Base-by-base conservation (phyloP, 1,140 invertebrate genomes). In the Diorhabda carinulata region DNA sequence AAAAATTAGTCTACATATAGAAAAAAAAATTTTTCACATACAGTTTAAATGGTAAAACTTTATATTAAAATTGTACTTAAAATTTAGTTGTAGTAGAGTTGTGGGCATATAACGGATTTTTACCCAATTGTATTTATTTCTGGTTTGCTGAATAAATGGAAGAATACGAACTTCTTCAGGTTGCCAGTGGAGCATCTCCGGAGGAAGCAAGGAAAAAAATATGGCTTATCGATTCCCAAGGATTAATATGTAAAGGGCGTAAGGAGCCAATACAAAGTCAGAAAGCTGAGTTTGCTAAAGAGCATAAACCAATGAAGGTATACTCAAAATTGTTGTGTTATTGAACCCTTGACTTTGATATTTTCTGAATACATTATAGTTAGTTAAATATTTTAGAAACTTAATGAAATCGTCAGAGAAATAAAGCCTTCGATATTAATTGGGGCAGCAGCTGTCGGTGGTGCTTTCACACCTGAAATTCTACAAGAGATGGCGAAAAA, bases 361-460 rank as follows among this genome's bases (percentile, higher is more conserved):
- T 25, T 25, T 25, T 25, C 25, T 88, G 1, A 78, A 25, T 25
- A 25, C 25, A 25, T 25, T 25, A 25, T 25, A 25, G 25, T 25
- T 25, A 25, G 25, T 25, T 25, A 25, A 25, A 25, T 52, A 52
- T 52, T 52, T 52, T 52, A 86, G 61, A 87, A 88, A 5, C 83
- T 98, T 1, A 78, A 85, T 0, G 91, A 96, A 70, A 90, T 94
- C 41, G 90, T 98, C 0, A 86, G 89, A 57, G 77, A 79, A 2
- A 83, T 95, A 0, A 93, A 93, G 78, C 96, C 96, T 0, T 89
- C 91, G 4, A 89, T 94, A 6, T 83, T 98, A n/a, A 95, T 98
- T 73, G 91, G 89, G 65, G 95, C 92, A 9, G 90, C 94, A n/a
- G 92, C 92, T 0, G 86, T 93, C 68, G 87, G 87, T 2, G 91